These are phyloP conservation scores for Sinonovacula constricta DNA, from an alignment of 1,140 invertebrate genomes.

Conservation along the genomic window DNA sequence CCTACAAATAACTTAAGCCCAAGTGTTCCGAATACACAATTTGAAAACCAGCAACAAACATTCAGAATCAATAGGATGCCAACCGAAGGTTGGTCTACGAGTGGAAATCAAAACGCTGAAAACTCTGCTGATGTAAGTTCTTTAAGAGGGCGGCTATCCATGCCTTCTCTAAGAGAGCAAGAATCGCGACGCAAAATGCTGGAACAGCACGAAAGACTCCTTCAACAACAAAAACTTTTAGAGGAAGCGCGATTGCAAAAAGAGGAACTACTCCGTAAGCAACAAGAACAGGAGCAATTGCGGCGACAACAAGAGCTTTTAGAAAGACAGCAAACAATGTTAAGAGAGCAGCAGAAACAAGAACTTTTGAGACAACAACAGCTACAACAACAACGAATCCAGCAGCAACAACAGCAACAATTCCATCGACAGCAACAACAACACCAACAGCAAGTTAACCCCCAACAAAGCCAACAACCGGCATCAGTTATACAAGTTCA, in stretches of 20 bases:
- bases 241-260: not conserved
- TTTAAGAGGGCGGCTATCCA: no score
- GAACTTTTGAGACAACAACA: slow-evolving; percentile 10
- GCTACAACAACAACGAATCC: not conserved
- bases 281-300: not conserved
- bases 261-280: not conserved
- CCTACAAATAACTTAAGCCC: not conserved
- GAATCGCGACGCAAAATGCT: not conserved
- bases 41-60: no score
- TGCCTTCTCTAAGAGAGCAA: no score
- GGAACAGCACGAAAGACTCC: not conserved
- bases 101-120: no score
- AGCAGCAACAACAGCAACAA: slow-evolving; percentile 27
- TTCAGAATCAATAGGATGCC: no score
- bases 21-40: no score
- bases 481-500: no score
- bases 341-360: no score
- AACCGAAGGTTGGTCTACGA: no score
- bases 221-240: not conserved
- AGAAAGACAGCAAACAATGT: no score
- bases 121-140: no score
- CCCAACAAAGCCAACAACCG: slow-evolving; percentile 8
- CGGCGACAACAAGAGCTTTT: slow-evolving; percentile 4
- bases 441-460: slow-evolving; percentile 22
- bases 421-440: slow-evolving; percentile 22